These are phyloP conservation scores for Peromyscus eremicus DNA, from an alignment of 2,797 vertebrate genomes.

Conservation along the genomic window DNA sequence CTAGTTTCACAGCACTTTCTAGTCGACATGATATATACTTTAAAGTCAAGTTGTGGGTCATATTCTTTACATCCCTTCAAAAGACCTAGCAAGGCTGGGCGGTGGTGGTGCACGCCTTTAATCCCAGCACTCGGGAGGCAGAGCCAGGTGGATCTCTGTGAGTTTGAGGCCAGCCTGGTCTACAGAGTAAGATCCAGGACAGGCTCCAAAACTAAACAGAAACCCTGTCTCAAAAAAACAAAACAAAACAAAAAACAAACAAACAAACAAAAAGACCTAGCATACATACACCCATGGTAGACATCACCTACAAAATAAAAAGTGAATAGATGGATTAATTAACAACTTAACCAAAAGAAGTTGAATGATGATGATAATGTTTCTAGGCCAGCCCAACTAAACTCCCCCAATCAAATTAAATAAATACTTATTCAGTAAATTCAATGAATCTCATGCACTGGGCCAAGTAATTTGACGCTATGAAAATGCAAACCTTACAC, in stretches of 20 bases:
- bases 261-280: neutral
- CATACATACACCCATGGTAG: neutral
- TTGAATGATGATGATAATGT: neutral
- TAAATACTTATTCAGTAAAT: slow-evolving; percentile 31
- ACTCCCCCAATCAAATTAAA: slow-evolving; percentile 3
- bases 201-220: too few species aligned
- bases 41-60: neutral
- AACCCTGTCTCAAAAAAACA: too few species aligned
- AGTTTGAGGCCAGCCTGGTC: too few species aligned
- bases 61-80: neutral
- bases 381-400: neutral
- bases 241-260: too few species aligned
- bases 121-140: too few species aligned
- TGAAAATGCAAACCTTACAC: slow-evolving; percentile 9
- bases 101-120: too few species aligned
- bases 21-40: slow-evolving; percentile 36
- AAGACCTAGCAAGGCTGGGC: neutral
- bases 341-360: slow-evolving; percentile 49
- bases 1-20: neutral
- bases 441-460: neutral
- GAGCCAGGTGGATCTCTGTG: too few species aligned
- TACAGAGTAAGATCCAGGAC: too few species aligned
- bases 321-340: neutral
- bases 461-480: neutral
- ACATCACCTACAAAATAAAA: slow-evolving; percentile 46